Evolutionary conservation across 2,113 vertebrate species (phyloP).

Genomic region (Talpa occidentalis): DNA sequence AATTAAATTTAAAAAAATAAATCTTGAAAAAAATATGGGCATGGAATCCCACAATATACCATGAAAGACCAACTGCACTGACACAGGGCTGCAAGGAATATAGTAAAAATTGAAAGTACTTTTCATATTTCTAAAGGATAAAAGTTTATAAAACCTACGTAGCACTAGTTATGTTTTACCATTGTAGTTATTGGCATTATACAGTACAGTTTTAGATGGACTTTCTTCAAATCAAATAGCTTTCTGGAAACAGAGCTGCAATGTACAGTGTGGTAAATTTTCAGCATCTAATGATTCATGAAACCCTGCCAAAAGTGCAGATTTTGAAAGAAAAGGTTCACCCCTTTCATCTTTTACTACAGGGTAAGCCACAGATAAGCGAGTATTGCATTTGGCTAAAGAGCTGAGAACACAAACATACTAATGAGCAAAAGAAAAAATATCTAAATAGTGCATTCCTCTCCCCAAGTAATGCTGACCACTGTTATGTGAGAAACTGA

Average conservation of each 20-base stretch:
- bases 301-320: constrained; percentile 46
- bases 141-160: constrained; percentile 56
- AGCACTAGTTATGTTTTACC: constrained; percentile 59
- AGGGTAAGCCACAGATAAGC: constrained; percentile 56
- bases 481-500: not conserved
- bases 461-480: not conserved
- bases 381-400: constrained; percentile 49
- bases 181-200: constrained; percentile 71
- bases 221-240: constrained; percentile 73
- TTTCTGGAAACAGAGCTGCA: constrained; percentile 50
- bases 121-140: constrained; percentile 56
- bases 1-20: too few species aligned
- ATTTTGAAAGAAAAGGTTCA: constrained; percentile 65
- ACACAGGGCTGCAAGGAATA: not conserved
- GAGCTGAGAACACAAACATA: constrained; percentile 38
- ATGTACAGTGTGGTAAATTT: constrained; percentile 37
- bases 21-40: not conserved
- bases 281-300: constrained; percentile 42
- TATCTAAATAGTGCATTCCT: not conserved
- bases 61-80: not conserved
- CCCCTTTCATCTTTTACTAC: constrained; percentile 59
- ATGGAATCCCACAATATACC: not conserved
- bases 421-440: constrained; percentile 57
- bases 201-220: constrained; percentile 61
- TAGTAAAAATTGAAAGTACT: constrained; percentile 63